Base-by-base conservation (phyloP, 2,888 invertebrate species). In the Epistrophe grossulariae region DNA sequence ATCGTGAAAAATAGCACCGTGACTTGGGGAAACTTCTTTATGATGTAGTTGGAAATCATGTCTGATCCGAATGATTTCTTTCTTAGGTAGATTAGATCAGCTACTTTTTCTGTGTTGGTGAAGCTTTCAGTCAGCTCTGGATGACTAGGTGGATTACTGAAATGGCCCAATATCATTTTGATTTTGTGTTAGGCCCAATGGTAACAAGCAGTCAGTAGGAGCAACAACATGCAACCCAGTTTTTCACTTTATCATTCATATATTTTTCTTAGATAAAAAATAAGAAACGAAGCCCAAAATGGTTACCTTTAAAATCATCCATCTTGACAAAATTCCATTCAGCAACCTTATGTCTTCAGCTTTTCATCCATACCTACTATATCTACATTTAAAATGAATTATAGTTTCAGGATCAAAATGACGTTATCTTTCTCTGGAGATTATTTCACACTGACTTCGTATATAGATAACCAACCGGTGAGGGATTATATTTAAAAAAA, bases 371-470 rank as follows among this genome's bases (percentile, higher is more conserved):
- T n/a, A 35, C 9, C 35, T 35, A 35, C 31, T 31, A 31, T 5
- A 31, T n/a, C 7, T 31, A n/a, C 5, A 45, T 45, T 45, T 45
- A 45, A 45, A n/a, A 45, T 45, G n/a, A 45, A 45, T 45, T 45
- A 43, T 35, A 15, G 24, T 45, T 45, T 45, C 45, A n/a, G 45
- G 45, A n/a, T 45, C 8, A 45, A 45, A n/a, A n/a, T 45, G 45
- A 45, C 45, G 45, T n/a, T 45, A 45, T 45, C 45, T n/a, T 15
- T 45, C 45, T 45, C n/a, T 45, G n/a, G 45, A 45, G n/a, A 45
- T 45, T 45, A 2, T 45, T 45, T 3, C n/a, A n/a, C 45, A n/a
- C 45, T 8, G 45, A 45, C 45, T n/a, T 45, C 13, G 3, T 8
- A 45, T 8, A 45, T 8, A n/a, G 8, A 7, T 8, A 43, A 10